Evolutionary conservation across 1,140 invertebrate genomes (phyloP).

Genomic region (Drosophila repletoides): DNA sequence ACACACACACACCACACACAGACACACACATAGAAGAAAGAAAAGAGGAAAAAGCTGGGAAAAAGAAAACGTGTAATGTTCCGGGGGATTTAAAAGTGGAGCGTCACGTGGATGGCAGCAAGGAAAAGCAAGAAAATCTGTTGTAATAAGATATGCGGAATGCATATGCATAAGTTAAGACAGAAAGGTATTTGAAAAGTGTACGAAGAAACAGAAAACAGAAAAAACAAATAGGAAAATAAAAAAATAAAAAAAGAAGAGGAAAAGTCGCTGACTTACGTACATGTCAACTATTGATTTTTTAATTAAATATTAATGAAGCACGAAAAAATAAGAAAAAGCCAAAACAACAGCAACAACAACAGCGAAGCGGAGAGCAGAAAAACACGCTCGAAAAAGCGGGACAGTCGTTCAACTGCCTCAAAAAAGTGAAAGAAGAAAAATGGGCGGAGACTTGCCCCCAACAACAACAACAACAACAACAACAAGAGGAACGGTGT

Average conservation of each 20-base stretch:
- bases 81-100: slow-evolving; percentile 38
- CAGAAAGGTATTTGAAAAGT: slow-evolving; percentile 36
- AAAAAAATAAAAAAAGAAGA: slow-evolving; percentile 28
- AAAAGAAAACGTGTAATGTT: slow-evolving; percentile 12
- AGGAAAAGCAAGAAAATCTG: slow-evolving; percentile 57
- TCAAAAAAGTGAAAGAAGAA: neutral
- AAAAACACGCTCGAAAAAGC: slow-evolving; percentile 30
- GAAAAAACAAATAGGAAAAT: slow-evolving; percentile 14
- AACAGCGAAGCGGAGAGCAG: slow-evolving; percentile 10
- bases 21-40: neutral
- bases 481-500: slow-evolving; percentile 33
- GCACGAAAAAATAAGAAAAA: slow-evolving; percentile 53
- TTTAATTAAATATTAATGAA: slow-evolving; percentile 82
- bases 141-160: slow-evolving; percentile 74
- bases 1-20: too few relatives aligned
- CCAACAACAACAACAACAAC: slow-evolving; percentile 8
- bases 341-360: neutral
- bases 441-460: slow-evolving; percentile 12
- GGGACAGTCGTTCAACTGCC: slow-evolving; percentile 17
- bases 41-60: neutral
- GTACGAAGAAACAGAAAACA: slow-evolving; percentile 1
- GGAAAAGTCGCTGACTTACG: slow-evolving; percentile 59
- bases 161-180: slow-evolving; percentile 73
- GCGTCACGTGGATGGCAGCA: slow-evolving; percentile 62
- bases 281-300: slow-evolving; percentile 81